Conservation (phyloP, 2,797 vertebrate species). For the Melopsittacus undulatus region DNA sequence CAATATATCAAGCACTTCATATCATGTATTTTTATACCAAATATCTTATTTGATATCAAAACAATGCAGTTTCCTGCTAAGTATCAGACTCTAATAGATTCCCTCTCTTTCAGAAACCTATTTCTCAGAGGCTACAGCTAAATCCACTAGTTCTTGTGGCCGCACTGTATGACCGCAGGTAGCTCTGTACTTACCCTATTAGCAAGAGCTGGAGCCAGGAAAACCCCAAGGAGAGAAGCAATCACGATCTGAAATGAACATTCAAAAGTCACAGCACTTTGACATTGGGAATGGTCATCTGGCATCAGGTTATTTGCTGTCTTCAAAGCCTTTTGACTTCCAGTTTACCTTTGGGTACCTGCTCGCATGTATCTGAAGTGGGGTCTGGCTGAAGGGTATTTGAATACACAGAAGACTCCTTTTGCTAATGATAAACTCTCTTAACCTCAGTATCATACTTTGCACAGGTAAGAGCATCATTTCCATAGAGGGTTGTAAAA, state of each 20-base stretch:
- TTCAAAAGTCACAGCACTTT: background rate
- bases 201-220: conserved; percentile 5
- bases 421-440: background rate
- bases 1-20: background rate
- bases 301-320: background rate
- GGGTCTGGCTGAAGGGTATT: background rate
- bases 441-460: background rate
- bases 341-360: background rate
- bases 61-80: background rate
- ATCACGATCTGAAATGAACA: background rate
- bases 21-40: background rate
- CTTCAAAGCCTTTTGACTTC: background rate
- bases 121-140: background rate
- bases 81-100: background rate
- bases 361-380: background rate
- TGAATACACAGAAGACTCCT: background rate
- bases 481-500: background rate
- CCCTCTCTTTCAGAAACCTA: background rate
- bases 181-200: background rate
- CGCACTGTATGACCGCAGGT: background rate
- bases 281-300: background rate
- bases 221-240: background rate
- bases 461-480: background rate
- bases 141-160: background rate
- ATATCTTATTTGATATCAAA: background rate